These are phyloP conservation scores for Callipepla californica DNA, from an alignment of 2,113 vertebrate species.

Conservation along the genomic window DNA sequence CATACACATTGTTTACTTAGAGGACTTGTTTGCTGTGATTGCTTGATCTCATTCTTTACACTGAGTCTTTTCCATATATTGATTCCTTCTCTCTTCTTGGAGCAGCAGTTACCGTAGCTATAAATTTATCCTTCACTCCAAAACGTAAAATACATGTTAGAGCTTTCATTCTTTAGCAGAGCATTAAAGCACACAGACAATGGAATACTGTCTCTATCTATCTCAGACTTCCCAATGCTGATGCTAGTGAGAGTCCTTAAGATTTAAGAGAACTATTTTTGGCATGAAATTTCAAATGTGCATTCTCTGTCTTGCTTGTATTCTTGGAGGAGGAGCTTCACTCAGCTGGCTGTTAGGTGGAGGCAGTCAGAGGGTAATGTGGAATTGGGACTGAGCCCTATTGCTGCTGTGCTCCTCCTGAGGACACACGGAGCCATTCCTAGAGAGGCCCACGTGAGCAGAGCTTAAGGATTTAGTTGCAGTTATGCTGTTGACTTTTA, in stretches of 20 bases:
- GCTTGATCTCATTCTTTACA: background rate
- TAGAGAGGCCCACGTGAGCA: constrained; percentile 33
- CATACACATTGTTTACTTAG: background rate
- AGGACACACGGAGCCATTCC: constrained; percentile 47
- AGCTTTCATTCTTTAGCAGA: background rate
- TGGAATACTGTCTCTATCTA: background rate
- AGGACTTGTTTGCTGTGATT: background rate
- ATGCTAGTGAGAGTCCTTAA: background rate
- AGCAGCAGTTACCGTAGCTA: background rate
- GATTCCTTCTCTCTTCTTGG: background rate
- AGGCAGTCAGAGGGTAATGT: background rate
- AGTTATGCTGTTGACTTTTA: constrained; percentile 42
- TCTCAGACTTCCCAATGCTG: background rate
- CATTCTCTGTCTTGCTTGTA: background rate
- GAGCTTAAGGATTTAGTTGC: constrained; percentile 53
- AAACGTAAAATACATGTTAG: background rate
- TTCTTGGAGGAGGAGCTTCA: background rate
- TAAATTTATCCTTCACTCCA: background rate
- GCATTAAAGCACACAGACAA: background rate
- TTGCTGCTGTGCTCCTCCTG: constrained; percentile 29
- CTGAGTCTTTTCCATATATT: background rate
- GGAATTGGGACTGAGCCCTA: constrained; percentile 1
- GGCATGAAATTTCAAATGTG: background rate
- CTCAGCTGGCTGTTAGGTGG: background rate
- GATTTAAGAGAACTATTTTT: background rate